Evolutionary conservation across 2,113 vertebrate species (phyloP), one percentile per base, ranked within the genome.

Genomic region (Sterna hirundo): DNA sequence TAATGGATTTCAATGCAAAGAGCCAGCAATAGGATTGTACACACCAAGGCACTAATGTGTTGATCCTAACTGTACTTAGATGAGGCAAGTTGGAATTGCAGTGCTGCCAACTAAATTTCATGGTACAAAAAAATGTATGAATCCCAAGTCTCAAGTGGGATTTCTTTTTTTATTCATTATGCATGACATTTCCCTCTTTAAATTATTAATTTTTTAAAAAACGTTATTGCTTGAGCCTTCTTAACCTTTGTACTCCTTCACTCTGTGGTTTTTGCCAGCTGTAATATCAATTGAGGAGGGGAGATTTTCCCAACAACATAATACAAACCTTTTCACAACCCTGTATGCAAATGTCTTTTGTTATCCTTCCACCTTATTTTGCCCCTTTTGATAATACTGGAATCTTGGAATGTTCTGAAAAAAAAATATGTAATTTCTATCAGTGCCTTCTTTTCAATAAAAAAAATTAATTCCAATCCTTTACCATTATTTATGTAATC

Each of bases 81-180:
- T 93, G 93, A 96, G 93, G 94, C 83, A 82, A 95, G 97, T 65
- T 80, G 70, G 87, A 96, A 91, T n/a, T 86, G 92, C 84, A 94
- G 11, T 46, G 46, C 86, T 96, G 97, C 95, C 97, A 97, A 80
- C 88, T 91, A 76, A 58, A 93, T 94, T 97, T 97, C 90, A 87
- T 38, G 96, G 30, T 78, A 90, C 90, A 96, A 95, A 92, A 92
- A 96, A 97, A 97, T 96, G 94, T 96, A 97, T 88, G 95, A 97
- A 97, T 96, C 96, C 93, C 97, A 97, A 64, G 91, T 95, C 95
- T 95, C 95, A 95, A 86, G 81, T 1, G 42, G 88, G 90, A 92
- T 96, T 95, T 96, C 88, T 82, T 93, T 97, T 97, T 94, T 77
- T 96, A 98, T 97, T 96, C 89, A 98, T 98, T 98, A 98, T 98